Evolutionary conservation across 2,113 vertebrate genomes (phyloP).

Genomic region (Calidris pugnax): DNA sequence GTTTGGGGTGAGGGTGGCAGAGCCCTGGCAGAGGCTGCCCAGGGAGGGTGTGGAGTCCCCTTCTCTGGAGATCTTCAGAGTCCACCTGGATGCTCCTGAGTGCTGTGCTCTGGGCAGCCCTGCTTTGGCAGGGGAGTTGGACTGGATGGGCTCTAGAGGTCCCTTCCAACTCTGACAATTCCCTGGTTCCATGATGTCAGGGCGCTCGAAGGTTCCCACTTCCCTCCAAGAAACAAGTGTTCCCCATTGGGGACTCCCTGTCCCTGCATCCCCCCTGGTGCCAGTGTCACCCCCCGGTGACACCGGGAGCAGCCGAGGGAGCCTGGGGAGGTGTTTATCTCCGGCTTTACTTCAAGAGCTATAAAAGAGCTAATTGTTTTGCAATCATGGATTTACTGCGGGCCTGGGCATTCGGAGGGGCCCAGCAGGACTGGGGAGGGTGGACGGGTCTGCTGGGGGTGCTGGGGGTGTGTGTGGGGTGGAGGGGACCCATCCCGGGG

Average conservation of each 20-base stretch:
- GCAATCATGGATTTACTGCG: not conserved
- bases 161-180: too few relatives aligned
- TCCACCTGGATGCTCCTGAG: too few relatives aligned
- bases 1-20: too few relatives aligned
- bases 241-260: not conserved
- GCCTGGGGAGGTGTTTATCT: not conserved
- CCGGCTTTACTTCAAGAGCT: not conserved
- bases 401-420: not conserved
- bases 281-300: not conserved
- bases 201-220: accelerated
- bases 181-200: not conserved
- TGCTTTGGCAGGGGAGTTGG: too few relatives aligned
- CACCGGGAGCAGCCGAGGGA: not conserved
- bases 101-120: too few relatives aligned
- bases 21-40: too few relatives aligned
- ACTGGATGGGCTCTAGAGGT: too few relatives aligned
- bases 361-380: constrained; percentile 12
- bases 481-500: accelerated
- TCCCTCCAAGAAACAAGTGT: accelerated
- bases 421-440: not conserved
- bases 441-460: not conserved
- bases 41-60: too few relatives aligned
- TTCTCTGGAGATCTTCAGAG: too few relatives aligned
- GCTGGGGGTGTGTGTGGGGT: too few relatives aligned
- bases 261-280: not conserved